Evolutionary conservation across 2,113 vertebrate species (phyloP), one percentile per base, ranked within the genome.

Genomic region (Axis porcinus): DNA sequence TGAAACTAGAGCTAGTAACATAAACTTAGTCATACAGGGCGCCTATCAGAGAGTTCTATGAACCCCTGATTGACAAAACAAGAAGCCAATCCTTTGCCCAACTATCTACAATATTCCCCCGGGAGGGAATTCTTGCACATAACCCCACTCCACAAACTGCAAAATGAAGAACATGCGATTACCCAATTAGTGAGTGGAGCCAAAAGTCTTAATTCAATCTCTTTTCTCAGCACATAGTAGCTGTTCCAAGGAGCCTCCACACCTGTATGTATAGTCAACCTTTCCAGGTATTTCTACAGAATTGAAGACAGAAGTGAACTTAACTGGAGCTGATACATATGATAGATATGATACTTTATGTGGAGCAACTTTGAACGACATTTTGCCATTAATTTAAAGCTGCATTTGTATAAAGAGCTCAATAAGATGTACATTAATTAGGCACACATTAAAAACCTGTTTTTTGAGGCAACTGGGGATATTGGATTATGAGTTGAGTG

Each of bases 81-180:
- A 95, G 67, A 89, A 83, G 50, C 74, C 12, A 19, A 70, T 84
- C 55, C 36, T 94, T 94, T 86, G 15, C 55, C n/a, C 14, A 88
- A 82, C 81, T 95, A 81, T 78, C 30, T 95, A 64, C 40, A 67
- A 40, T 70, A 91, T 70, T 91, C 86, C 89, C 45, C 89, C 81
- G 33, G n/a, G 5, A 93, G 57, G 9, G 96, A 96, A 93, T 15
- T 74, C 54, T 97, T 86, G 94, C 16, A 62, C 13, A 85, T 55
- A 96, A 86, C 16, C 27, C 30, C 64, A 93, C n/a, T 30, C 58
- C 76, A 95, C 43, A 78, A 97, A 54, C 19, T 78, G 16, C 50
- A 93, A 84, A 97, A 89, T 83, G 40, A 98, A 93, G 47, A 97
- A 93, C 79, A 30, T 74, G 28, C 47, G 78, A 97, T 96, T 93